A percentile compares a stretch with the other conserved stretches of the same genome.
These are phyloP conservation scores for Trachelus tabidus DNA, from an alignment of 2,888 invertebrate genomes.

Conservation along the genomic window DNA sequence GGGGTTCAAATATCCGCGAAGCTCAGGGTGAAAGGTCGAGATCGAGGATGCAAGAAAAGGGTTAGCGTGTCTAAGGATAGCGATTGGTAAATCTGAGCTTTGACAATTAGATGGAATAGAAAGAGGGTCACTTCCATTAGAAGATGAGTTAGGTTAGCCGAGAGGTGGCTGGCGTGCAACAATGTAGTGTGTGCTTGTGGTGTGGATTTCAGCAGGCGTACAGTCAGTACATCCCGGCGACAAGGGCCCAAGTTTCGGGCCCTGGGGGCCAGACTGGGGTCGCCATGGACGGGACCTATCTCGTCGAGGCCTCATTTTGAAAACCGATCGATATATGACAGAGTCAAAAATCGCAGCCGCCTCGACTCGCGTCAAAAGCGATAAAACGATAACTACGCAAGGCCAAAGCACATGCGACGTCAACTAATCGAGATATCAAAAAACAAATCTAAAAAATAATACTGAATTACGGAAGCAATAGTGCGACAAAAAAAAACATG, in stretches of 20 bases:
- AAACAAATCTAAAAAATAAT: constrained; percentile 13
- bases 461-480: neutral
- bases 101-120: too few species aligned
- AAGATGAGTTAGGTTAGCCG: constrained; percentile 1
- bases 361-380: constrained; percentile 1
- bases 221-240: constrained; percentile 88
- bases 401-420: constrained; percentile 22
- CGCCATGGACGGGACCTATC: constrained; percentile 86
- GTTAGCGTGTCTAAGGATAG: too few species aligned
- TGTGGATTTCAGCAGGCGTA: constrained; percentile 79
- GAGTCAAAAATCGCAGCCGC: neutral
- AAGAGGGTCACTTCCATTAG: neutral
- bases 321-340: constrained; percentile 5
- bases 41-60: too few species aligned
- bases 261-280: constrained; percentile 79
- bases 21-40: too few species aligned
- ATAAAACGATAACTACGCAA: constrained; percentile 15
- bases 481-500: constrained; percentile 1
- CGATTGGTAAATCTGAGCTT: too few species aligned
- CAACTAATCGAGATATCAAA: constrained; percentile 29
- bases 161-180: constrained; percentile 59
- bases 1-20: too few species aligned
- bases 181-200: constrained; percentile 66
- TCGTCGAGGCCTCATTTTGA: constrained; percentile 88
- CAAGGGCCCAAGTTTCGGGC: constrained; percentile 79